phyloP scores from a whole-genome alignment of 2,113 vertebrate genomes.

The Gasterosteus nipponicus region DNA sequence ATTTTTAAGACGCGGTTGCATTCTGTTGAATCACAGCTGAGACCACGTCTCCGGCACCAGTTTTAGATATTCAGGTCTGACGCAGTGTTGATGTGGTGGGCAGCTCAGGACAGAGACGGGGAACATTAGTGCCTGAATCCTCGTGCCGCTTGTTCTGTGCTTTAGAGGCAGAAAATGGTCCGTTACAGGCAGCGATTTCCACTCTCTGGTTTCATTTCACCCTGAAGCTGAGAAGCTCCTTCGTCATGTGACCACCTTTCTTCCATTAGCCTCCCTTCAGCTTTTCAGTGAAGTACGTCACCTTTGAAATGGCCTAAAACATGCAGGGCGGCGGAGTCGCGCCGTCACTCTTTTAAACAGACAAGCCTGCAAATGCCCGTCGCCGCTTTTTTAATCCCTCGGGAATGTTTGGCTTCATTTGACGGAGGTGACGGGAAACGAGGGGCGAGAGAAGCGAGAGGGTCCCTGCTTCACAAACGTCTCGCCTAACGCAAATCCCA shows the following conservation, averaged over 20 bases:
- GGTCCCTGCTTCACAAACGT: not conserved
- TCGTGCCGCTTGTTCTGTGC: constrained; percentile 4
- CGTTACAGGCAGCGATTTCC: constrained; percentile 2
- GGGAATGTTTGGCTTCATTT: not conserved
- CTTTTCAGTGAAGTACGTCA: not conserved
- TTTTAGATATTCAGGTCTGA: constrained; percentile 39
- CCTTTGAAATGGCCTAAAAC: too few species aligned
- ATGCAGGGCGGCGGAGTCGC: too few species aligned
- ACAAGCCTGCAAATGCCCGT: not conserved
- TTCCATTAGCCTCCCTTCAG: not conserved
- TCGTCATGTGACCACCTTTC: constrained; percentile 14
- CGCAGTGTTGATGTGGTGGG: constrained; percentile 55
- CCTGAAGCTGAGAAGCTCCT: not conserved
- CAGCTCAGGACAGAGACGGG: constrained; percentile 40
- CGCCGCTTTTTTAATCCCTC: not conserved
- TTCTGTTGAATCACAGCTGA: not conserved
- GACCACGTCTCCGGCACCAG: not conserved
- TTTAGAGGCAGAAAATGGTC: not conserved
- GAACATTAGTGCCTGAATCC: not conserved
- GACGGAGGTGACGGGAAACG: not conserved
- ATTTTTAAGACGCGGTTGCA: constrained; percentile 1
- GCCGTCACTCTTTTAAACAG: not conserved
- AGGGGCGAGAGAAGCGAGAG: not conserved
- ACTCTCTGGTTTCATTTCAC: not conserved
- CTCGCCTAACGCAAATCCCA: not conserved